phyloP scores from a whole-genome alignment of 2,113 vertebrate species.

The Crotalus tigris region DNA sequence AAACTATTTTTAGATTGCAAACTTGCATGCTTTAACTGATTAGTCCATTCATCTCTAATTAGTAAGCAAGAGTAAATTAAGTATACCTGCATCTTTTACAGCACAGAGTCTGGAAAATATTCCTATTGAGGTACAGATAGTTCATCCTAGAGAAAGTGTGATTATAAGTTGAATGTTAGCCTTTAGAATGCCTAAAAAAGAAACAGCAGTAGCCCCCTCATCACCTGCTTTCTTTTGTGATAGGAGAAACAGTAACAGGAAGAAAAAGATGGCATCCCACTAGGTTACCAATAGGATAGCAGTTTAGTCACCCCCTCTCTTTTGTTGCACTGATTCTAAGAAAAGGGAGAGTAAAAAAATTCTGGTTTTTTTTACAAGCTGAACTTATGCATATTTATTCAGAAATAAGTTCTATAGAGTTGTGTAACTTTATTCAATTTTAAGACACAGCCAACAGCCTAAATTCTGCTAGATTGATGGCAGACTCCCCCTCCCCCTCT shows the following conservation, averaged over 20 bases:
- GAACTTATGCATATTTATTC: not conserved
- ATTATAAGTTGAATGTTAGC: not conserved
- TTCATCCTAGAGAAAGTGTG: conserved; percentile 4
- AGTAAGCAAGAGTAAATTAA: conserved; percentile 9
- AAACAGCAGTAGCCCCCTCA: not conserved
- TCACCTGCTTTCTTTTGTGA: not conserved
- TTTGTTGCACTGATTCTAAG: not conserved
- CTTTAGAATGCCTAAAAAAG: not conserved
- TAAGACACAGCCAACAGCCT: not conserved
- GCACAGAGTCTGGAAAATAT: conserved; percentile 4
- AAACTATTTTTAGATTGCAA: conserved; percentile 35
- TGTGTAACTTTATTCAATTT: not conserved
- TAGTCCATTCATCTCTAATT: not conserved
- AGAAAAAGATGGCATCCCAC: not conserved
- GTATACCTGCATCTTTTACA: conserved; percentile 27
- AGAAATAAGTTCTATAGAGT: not conserved
- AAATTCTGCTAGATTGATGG: not conserved
- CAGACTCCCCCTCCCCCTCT: not conserved
- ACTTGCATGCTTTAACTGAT: conserved; percentile 30
- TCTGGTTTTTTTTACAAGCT: not conserved
- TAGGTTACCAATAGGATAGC: not conserved
- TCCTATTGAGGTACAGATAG: not conserved
- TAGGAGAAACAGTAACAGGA: not conserved
- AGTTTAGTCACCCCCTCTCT: not conserved
- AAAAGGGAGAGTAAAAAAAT: not conserved